Conservation (phyloP, 2,113 vertebrate genomes). For the Catharus bicknelli region DNA sequence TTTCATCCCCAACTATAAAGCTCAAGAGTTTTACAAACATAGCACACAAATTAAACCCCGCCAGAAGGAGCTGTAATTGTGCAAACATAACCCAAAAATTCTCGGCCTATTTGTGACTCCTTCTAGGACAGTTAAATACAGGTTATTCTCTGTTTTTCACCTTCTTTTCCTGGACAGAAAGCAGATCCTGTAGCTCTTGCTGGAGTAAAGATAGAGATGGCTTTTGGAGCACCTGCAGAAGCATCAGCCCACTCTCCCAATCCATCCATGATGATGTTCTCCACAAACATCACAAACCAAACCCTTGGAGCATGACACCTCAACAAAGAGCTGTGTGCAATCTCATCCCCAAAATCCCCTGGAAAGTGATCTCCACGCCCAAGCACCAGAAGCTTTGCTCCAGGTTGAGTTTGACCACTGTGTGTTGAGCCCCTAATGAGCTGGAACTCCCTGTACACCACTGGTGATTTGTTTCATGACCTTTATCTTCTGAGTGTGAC, state of each 20-base stretch:
- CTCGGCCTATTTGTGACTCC: background rate
- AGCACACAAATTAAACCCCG: background rate
- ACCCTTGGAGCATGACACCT: background rate
- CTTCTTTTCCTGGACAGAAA: background rate
- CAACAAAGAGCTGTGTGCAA: background rate
- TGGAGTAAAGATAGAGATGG: background rate
- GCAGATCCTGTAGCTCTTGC: background rate
- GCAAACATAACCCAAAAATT: background rate
- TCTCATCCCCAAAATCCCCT: background rate
- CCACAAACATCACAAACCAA: accelerated
- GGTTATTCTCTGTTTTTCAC: background rate
- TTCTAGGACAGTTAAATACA: background rate
- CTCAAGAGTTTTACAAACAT: background rate
- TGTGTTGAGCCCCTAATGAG: background rate
- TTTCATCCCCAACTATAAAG: background rate
- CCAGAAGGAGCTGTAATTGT: background rate
- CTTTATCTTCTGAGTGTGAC: background rate
- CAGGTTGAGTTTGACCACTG: background rate
- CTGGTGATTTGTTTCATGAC: background rate
- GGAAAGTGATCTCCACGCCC: background rate
- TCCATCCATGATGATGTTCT: background rate
- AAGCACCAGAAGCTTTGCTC: background rate
- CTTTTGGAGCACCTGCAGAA: background rate
- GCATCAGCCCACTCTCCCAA: background rate
- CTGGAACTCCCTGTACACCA: background rate